phyloP scores from a whole-genome alignment of 2,113 vertebrate genomes.

The Phalacrocorax brasilianus region DNA sequence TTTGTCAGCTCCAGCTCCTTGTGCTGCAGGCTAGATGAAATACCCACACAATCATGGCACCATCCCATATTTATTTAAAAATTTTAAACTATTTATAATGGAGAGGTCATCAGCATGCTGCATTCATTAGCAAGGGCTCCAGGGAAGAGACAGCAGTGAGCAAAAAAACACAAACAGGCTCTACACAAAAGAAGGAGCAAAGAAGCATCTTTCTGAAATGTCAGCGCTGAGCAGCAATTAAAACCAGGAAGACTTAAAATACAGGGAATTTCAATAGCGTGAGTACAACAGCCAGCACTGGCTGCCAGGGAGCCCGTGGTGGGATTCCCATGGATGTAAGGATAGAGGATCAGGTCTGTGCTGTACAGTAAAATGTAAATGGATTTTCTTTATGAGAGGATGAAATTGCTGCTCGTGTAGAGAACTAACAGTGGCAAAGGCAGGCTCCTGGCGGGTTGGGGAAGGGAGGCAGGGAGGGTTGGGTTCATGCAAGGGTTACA shows the following conservation, averaged over 20 bases:
- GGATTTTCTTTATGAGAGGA: not conserved
- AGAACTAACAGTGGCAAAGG: not conserved
- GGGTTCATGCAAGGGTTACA: not conserved
- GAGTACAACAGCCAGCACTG: not conserved
- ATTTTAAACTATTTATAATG: slow-evolving; percentile 51
- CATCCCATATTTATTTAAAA: slow-evolving; percentile 49
- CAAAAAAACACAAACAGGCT: not conserved
- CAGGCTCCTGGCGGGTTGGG: fast-evolving
- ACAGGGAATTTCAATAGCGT: not conserved
- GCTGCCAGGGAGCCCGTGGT: not conserved
- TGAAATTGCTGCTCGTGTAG: not conserved
- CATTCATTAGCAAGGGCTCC: slow-evolving; percentile 34
- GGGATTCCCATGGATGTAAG: not conserved
- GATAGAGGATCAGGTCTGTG: not conserved
- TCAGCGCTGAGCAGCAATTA: not conserved
- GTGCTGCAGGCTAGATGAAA: slow-evolving; percentile 31
- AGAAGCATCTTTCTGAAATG: slow-evolving; percentile 33
- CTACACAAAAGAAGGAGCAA: not conserved
- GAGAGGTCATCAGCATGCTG: slow-evolving; percentile 26
- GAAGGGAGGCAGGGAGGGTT: not conserved
- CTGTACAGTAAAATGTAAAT: not conserved
- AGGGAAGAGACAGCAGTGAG: not conserved
- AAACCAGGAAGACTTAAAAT: not conserved
- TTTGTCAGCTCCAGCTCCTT: slow-evolving; percentile 1
- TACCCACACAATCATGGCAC: slow-evolving; percentile 29